Base-by-base conservation (phyloP, 2,888 invertebrate genomes). In the Pristionchus entomophagus region DNA sequence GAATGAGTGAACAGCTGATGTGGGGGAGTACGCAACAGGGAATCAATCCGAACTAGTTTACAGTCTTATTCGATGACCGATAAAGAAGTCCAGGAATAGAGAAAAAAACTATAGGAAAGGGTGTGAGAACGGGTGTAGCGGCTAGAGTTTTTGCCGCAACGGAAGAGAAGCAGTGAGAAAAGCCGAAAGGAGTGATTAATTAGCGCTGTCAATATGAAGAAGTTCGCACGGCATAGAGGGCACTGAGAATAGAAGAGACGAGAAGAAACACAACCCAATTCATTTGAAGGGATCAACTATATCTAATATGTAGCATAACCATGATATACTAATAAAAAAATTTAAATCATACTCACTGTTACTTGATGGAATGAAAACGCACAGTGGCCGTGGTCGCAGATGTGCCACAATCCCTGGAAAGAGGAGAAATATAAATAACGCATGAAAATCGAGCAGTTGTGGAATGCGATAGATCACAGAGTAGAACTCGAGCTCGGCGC, bases 151-250 rank as follows among this genome's bases (percentile, higher is more conserved):
- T 69, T 69, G 38, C 38, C 41, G 69, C 38, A 6, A 17, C 29
- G 78, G 38, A 45, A 49, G 14, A 29, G 38, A 49, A 45, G 45
- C 29, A 49, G 78, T 29, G 45, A 78, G 78, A 78, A 65, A 78
- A 78, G 78, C 78, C 78, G 78, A 78, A 78, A 78, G 78, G 78
- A 29, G 78, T 78, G 78, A 78, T 78, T 78, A 78, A 78, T 78
- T 78, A 78, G 45, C 26, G 51, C 35, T 49, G 49, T 49, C 78
- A n/a, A 78, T 77, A 77, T 78, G 78, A 78, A 78, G 78, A 78
- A 51, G 78, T 49, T 78, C 78, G n/a, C 78, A 49, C 78, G 45
- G 49, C 78, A 69, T 17, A 69, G 38, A 35, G 69, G 69, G 38
- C 38, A 69, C n/a, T 10, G 69, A 38, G 32, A 35, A 69, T 22